Percentiles rank a stretch among this genome's conserved stretches.
Conservation (phyloP, 2,888 invertebrate species). For the Orchesella flavescens region DNA sequence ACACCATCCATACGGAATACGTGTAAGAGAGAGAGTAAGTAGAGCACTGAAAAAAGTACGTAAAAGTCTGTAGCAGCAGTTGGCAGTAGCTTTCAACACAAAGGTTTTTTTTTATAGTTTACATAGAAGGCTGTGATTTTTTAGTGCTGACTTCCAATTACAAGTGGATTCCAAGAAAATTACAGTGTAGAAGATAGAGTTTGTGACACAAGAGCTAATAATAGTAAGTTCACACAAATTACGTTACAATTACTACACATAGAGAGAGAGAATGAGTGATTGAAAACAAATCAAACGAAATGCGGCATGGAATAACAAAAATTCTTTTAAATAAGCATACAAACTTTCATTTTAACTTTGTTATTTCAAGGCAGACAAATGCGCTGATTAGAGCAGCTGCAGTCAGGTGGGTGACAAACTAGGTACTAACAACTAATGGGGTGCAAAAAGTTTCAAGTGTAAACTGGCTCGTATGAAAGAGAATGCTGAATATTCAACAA, state of each 20-base stretch:
- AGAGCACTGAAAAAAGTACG: background rate
- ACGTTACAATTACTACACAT: slow-evolving; percentile 4
- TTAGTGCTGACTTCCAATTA: slow-evolving; percentile 42
- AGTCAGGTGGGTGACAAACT: too few relatives aligned
- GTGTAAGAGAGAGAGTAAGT: too few relatives aligned
- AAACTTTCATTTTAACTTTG: too few relatives aligned
- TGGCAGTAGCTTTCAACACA: slow-evolving; percentile 20
- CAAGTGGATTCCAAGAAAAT: slow-evolving; percentile 35
- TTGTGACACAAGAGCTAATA: slow-evolving; percentile 28
- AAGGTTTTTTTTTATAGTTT: background rate
- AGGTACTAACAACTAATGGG: too few relatives aligned
- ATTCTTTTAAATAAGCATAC: background rate
- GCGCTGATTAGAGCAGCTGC: too few relatives aligned
- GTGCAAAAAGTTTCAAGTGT: too few relatives aligned
- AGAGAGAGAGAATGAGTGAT: background rate
- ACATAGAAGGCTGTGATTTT: slow-evolving; percentile 9
- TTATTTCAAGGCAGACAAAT: too few relatives aligned
- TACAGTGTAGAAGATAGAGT: slow-evolving; percentile 19
- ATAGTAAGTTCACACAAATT: slow-evolving; percentile 27
- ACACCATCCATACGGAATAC: slow-evolving; percentile 19
- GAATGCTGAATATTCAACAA: too few relatives aligned
- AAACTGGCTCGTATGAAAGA: too few relatives aligned
- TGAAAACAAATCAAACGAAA: background rate
- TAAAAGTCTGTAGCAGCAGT: background rate
- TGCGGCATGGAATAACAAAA: background rate